These are phyloP conservation scores for Corythornis cristatus DNA, from an alignment of 2,113 vertebrate genomes.

Conservation along the genomic window DNA sequence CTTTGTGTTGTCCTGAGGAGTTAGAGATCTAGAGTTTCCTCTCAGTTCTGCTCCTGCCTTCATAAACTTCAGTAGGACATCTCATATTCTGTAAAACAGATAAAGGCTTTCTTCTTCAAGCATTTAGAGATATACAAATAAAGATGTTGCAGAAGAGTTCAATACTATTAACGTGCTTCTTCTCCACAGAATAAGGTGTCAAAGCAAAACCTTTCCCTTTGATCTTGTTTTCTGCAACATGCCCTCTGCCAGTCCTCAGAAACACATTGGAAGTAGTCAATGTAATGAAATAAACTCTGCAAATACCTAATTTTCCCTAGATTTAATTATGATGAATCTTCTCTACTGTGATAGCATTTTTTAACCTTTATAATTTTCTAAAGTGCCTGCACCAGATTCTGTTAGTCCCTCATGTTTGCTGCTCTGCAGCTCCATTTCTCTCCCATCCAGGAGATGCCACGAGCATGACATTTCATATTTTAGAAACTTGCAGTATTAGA, in stretches of 20 bases:
- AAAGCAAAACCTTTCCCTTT: neutral
- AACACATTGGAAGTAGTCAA: neutral
- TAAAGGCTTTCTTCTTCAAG: neutral
- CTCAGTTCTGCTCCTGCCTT: neutral
- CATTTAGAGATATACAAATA: neutral
- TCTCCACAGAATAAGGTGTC: neutral
- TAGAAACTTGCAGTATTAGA: neutral
- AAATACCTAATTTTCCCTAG: constrained; percentile 7
- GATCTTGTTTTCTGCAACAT: neutral
- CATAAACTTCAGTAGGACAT: neutral
- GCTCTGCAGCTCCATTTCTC: constrained; percentile 16
- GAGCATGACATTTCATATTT: constrained; percentile 50
- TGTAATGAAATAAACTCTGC: constrained; percentile 14
- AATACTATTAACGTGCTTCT: neutral
- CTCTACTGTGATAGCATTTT: constrained; percentile 11
- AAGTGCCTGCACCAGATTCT: constrained; percentile 4
- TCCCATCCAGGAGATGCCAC: neutral
- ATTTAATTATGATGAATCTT: constrained; percentile 46
- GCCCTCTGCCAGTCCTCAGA: neutral
- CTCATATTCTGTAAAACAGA: neutral
- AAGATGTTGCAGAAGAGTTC: neutral
- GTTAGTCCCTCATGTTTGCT: constrained; percentile 27
- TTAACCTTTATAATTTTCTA: constrained; percentile 45
- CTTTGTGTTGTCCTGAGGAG: neutral
- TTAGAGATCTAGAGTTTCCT: neutral